These are phyloP conservation scores for Neostethus bicornis DNA, from an alignment of 2,797 vertebrate genomes.

Conservation along the genomic window DNA sequence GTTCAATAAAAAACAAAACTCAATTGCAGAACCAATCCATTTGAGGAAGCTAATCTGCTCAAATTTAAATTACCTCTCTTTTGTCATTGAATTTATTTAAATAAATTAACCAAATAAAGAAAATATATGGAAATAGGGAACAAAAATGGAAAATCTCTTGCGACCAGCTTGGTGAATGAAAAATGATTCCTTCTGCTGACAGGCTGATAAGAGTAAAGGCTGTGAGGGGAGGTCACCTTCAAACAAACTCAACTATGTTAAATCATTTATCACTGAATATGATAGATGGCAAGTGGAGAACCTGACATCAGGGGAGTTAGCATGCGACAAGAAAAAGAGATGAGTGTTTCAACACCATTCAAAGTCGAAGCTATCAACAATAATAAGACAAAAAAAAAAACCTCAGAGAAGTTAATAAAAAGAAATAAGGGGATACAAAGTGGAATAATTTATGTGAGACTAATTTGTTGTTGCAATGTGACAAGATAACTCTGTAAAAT, in stretches of 20 bases:
- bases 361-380: conserved; percentile 1
- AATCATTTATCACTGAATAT: conserved; percentile 51
- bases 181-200: conserved; percentile 38
- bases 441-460: not conserved
- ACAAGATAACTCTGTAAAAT: too few relatives aligned
- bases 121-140: not conserved
- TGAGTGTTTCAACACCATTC: not conserved
- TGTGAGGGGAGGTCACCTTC: conserved; percentile 56
- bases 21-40: not conserved
- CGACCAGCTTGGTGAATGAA: conserved; percentile 32
- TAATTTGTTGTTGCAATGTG: too few relatives aligned
- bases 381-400: not conserved
- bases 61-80: not conserved
- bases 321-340: conserved; percentile 20
- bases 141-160: conserved; percentile 18
- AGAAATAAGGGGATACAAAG: not conserved
- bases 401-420: not conserved
- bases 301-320: conserved; percentile 10
- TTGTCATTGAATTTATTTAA: not conserved
- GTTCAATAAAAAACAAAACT: too few relatives aligned
- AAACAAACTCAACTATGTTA: conserved; percentile 39
- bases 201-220: conserved; percentile 38
- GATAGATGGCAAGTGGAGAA: conserved; percentile 38
- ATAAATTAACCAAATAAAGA: not conserved
- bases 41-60: too few relatives aligned